phyloP scores from a whole-genome alignment of 2,888 invertebrate genomes.

The Thysanoteuthis rhombus region DNA sequence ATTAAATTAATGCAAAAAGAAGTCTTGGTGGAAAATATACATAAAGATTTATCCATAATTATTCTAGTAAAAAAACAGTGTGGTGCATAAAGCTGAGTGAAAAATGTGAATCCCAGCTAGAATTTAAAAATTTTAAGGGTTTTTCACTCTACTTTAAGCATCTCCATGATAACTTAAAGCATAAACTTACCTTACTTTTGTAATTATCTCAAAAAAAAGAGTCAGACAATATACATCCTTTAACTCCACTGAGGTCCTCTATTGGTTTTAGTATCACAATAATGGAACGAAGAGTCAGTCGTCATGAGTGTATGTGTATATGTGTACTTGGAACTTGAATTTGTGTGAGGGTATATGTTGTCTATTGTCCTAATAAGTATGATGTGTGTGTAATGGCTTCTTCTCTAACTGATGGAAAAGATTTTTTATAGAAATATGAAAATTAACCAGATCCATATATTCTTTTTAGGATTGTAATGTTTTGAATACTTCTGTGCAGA shows the following conservation, averaged over 20 bases:
- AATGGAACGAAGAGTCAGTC: not conserved
- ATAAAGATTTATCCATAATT: too few relatives aligned
- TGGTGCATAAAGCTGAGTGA: too few relatives aligned
- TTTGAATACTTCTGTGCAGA: not conserved
- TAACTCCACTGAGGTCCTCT: not conserved
- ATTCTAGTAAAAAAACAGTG: too few relatives aligned
- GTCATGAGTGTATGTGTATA: not conserved
- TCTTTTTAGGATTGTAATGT: not conserved
- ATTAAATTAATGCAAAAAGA: too few relatives aligned
- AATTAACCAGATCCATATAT: not conserved
- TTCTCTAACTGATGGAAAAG: not conserved
- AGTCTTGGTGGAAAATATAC: too few relatives aligned
- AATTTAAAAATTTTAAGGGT: too few relatives aligned
- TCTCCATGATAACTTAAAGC: too few relatives aligned
- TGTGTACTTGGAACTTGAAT: not conserved
- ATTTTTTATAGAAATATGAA: not conserved
- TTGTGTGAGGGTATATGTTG: not conserved
- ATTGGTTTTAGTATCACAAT: not conserved
- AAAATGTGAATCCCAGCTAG: too few relatives aligned
- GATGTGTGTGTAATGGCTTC: not conserved
- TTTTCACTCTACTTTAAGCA: too few relatives aligned
- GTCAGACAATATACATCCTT: not conserved
- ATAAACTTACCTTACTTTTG: not conserved
- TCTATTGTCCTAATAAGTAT: not conserved
- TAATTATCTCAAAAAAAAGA: not conserved